Percentiles rank a stretch among this genome's conserved stretches.
Evolutionary conservation across 30 jellyfish, hydroid and myxozoan genomes (phyloP).

Genomic region (Calvadosia cruxmelitensis): DNA sequence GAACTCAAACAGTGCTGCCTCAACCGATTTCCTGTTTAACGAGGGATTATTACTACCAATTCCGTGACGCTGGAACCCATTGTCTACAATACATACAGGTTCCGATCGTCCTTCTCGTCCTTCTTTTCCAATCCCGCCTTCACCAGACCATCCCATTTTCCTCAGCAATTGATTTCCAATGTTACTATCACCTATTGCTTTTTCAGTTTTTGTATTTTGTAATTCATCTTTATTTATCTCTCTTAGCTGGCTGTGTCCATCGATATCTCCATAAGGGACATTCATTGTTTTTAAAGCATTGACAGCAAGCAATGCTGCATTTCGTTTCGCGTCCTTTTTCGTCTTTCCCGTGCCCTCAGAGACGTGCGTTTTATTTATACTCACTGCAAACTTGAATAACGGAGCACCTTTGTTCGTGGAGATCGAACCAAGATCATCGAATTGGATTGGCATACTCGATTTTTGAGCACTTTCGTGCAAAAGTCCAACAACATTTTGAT

Average conservation of each 20-base stretch:
- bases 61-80: constrained; percentile 63
- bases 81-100: constrained; percentile 53
- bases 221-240: neutral
- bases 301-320: constrained; percentile 51
- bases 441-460: constrained; percentile 32
- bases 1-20: constrained; percentile 31
- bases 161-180: constrained; percentile 71
- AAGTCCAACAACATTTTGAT: constrained; percentile 22
- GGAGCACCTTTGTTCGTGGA: neutral
- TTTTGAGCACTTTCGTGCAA: constrained; percentile 68
- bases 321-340: constrained; percentile 54
- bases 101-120: constrained; percentile 51
- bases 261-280: neutral
- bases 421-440: neutral
- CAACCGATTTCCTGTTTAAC: constrained; percentile 35
- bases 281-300: constrained; percentile 19
- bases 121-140: constrained; percentile 66
- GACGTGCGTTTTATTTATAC: constrained; percentile 28
- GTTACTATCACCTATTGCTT: constrained; percentile 30
- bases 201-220: neutral
- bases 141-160: constrained; percentile 97
- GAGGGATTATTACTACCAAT: constrained; percentile 38
- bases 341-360: constrained; percentile 42
- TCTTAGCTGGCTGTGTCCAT: neutral
- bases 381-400: constrained; percentile 20